Evolutionary conservation across 2,888 invertebrate genomes (phyloP).

Genomic region (Steinernema scapterisci): DNA sequence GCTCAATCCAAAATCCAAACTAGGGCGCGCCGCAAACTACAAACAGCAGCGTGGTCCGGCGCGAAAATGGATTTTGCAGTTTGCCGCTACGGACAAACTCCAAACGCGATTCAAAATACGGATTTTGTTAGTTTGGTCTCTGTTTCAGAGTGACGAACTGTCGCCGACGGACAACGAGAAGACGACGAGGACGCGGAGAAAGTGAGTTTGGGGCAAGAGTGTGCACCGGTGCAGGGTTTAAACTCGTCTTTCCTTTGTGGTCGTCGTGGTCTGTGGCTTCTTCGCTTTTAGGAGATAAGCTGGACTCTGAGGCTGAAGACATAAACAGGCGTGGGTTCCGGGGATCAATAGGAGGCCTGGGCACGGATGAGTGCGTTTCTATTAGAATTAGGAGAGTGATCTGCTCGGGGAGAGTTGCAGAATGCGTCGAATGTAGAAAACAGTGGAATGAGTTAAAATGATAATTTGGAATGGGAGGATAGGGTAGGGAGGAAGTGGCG

Average conservation of each 20-base stretch:
- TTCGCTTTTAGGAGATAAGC: not conserved
- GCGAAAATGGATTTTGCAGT: not conserved
- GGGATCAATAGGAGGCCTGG: no score
- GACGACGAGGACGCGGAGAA: not conserved
- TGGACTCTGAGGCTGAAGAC: no score
- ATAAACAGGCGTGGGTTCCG: no score
- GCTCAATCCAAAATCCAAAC: constrained; percentile 16
- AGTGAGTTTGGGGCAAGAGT: not conserved
- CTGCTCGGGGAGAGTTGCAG: no score
- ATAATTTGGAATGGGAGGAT: no score
- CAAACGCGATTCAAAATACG: constrained; percentile 1
- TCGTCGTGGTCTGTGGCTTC: not conserved
- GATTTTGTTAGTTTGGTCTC: not conserved
- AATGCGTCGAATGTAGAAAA: no score
- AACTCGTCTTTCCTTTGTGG: not conserved
- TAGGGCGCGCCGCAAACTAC: not conserved
- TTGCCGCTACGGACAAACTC: constrained; percentile 12
- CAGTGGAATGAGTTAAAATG: no score
- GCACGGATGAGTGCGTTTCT: no score
- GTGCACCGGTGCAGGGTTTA: not conserved
- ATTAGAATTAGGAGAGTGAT: no score
- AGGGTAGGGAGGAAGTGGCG: no score
- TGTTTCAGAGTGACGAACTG: constrained; percentile 9
- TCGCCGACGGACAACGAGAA: constrained; percentile 16
- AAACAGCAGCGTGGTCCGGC: not conserved